These are phyloP conservation scores for Coleophora flavipennella DNA, from an alignment of 2,888 invertebrate species.

Conservation along the genomic window DNA sequence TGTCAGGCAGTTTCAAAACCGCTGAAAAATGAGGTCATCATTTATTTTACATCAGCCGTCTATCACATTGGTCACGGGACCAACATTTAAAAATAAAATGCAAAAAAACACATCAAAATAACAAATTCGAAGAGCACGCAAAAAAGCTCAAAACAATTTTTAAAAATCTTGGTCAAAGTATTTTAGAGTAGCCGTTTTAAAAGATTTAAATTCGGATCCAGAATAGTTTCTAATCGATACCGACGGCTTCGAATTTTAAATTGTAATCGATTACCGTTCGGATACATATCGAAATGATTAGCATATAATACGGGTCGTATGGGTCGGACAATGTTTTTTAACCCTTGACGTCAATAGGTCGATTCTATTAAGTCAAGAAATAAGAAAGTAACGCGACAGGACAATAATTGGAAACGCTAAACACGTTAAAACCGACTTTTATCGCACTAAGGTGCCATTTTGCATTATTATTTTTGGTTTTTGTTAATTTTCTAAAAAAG, in stretches of 20 bases:
- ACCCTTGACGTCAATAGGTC: background rate
- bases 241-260: slow-evolving; percentile 22
- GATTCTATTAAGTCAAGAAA: too few relatives aligned
- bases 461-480: too few relatives aligned
- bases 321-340: slow-evolving; percentile 5
- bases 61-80: slow-evolving; percentile 17
- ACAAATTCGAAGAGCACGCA: slow-evolving; percentile 12
- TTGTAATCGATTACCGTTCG: slow-evolving; percentile 16
- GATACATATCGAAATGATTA: slow-evolving; percentile 21
- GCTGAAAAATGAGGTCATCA: background rate
- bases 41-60: background rate
- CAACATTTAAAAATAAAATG: slow-evolving; percentile 1
- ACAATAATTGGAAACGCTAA: too few relatives aligned
- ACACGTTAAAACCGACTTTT: too few relatives aligned
- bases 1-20: too few relatives aligned
- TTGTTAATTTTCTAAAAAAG: too few relatives aligned
- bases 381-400: too few relatives aligned
- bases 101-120: slow-evolving; percentile 18
- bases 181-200: slow-evolving; percentile 8
- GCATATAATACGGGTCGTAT: slow-evolving; percentile 29
- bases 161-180: slow-evolving; percentile 30
- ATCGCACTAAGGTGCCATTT: too few relatives aligned
- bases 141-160: slow-evolving; percentile 4
- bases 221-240: slow-evolving; percentile 5
- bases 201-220: too few relatives aligned